phyloP scores from a whole-genome alignment of 53 echinoderm and acorn worm genomes.

The Holothuria scabra region DNA sequence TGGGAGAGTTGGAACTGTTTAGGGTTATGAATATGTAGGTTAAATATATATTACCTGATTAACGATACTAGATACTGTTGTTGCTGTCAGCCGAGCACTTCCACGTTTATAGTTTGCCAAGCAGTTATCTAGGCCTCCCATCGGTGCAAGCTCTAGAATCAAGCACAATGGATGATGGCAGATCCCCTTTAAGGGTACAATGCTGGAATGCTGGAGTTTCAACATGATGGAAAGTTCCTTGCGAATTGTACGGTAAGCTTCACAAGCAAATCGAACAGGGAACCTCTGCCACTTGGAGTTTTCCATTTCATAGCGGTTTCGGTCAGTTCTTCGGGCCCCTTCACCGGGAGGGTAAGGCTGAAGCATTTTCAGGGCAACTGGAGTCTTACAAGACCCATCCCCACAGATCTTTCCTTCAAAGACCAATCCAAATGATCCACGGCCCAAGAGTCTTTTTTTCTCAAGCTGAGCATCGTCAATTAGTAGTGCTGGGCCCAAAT shows the following conservation, averaged over 20 bases:
- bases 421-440: constrained; percentile 96
- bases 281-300: constrained; percentile 88
- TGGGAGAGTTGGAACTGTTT: too few relatives aligned
- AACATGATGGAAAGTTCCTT: constrained; percentile 89
- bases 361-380: constrained; percentile 91
- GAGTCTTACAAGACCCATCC: constrained; percentile 20
- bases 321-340: constrained; percentile 79
- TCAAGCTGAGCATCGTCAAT: constrained; percentile 69
- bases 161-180: constrained; percentile 93
- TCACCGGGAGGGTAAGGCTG: constrained; percentile 93
- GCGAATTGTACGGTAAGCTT: constrained; percentile 89
- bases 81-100: constrained; percentile 78
- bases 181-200: constrained; percentile 86
- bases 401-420: constrained; percentile 76
- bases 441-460: constrained; percentile 82
- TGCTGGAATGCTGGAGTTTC: constrained; percentile 83
- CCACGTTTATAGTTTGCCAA: constrained; percentile 91
- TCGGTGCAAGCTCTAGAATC: constrained; percentile 89
- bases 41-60: constrained; percentile 82
- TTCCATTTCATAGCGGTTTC: constrained; percentile 83
- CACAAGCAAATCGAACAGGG: constrained; percentile 83
- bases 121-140: constrained; percentile 79
- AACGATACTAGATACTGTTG: constrained; percentile 70
- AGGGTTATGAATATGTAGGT: too few relatives aligned
- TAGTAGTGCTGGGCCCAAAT: constrained; percentile 72